phyloP scores from a whole-genome alignment of 2,797 vertebrate species.

The Malacoraja senta region DNA sequence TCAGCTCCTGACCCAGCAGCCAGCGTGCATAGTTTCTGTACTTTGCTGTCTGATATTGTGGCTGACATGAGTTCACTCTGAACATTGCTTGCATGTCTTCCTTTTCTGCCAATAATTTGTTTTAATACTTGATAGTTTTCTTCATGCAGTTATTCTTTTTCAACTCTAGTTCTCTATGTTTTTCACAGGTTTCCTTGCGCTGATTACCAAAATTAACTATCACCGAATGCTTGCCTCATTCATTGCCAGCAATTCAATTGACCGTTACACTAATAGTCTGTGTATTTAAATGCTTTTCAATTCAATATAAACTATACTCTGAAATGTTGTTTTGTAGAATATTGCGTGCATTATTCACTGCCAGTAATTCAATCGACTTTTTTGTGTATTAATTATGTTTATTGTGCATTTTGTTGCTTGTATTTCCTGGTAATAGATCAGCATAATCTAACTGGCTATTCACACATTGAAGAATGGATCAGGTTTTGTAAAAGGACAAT shows the following conservation, averaged over 20 bases:
- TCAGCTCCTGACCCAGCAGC: neutral
- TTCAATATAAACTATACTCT: too few relatives aligned
- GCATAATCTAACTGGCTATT: neutral
- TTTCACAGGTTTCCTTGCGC: neutral
- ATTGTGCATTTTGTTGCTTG: neutral
- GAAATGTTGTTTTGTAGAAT: too few relatives aligned
- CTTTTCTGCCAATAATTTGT: neutral
- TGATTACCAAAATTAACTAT: neutral
- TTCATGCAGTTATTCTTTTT: neutral
- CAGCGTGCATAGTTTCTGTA: neutral
- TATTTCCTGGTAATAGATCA: neutral
- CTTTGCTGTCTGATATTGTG: neutral
- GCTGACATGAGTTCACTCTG: neutral
- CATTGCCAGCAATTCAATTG: neutral
- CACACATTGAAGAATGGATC: neutral
- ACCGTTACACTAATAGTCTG: too few relatives aligned
- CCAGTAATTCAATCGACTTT: neutral
- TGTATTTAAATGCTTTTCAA: too few relatives aligned
- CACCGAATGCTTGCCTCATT: neutral
- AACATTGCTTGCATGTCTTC: neutral
- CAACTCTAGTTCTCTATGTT: neutral
- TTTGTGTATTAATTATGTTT: too few relatives aligned
- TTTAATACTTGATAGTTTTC: neutral
- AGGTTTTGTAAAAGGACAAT: neutral
- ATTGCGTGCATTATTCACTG: neutral